These are phyloP conservation scores for Synanthedon vespiformis DNA, from an alignment of 2,888 invertebrate genomes.

Conservation along the genomic window DNA sequence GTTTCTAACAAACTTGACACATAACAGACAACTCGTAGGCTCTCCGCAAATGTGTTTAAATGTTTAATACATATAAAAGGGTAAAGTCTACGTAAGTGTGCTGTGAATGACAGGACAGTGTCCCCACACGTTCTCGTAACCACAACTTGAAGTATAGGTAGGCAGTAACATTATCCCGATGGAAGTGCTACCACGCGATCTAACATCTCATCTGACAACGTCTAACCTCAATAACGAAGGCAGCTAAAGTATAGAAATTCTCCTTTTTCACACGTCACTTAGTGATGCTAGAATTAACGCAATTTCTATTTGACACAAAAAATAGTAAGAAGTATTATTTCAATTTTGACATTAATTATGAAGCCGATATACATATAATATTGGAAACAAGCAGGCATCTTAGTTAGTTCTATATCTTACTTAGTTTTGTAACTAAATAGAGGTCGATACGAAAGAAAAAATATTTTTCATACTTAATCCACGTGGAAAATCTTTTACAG, in stretches of 20 bases:
- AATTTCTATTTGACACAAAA: too few species aligned
- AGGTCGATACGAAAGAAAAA: too few species aligned
- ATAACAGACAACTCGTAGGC: background rate
- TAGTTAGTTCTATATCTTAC: too few species aligned
- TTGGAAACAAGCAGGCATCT: too few species aligned
- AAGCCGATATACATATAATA: too few species aligned
- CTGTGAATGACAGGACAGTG: background rate
- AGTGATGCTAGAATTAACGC: too few species aligned
- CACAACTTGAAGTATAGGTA: background rate
- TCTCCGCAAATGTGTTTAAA: background rate
- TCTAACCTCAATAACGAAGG: slow-evolving; percentile 24
- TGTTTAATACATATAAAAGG: background rate
- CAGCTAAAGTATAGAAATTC: slow-evolving; percentile 19
- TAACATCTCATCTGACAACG: background rate
- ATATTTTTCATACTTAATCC: too few species aligned
- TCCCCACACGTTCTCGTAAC: background rate
- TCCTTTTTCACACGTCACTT: slow-evolving; percentile 10
- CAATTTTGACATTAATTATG: too few species aligned
- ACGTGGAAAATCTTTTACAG: too few species aligned
- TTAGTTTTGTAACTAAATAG: too few species aligned
- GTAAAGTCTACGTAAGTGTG: background rate
- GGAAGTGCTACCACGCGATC: slow-evolving; percentile 24
- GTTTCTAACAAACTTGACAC: background rate
- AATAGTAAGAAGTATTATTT: too few species aligned
- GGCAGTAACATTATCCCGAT: slow-evolving; percentile 32